These are phyloP conservation scores for Chymomyza amoena DNA, from an alignment of 2,888 invertebrate species.

Conservation along the genomic window DNA sequence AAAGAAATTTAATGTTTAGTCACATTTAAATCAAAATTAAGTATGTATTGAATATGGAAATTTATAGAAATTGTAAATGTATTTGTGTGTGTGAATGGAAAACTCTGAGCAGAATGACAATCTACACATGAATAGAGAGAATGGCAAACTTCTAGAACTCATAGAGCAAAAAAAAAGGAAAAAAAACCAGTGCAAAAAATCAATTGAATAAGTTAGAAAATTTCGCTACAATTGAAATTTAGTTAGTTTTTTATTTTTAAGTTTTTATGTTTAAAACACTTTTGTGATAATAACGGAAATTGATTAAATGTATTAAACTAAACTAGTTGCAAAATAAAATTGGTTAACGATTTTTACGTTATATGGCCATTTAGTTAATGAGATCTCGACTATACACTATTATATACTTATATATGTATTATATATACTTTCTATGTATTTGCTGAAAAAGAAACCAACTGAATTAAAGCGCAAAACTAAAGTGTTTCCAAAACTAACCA, in stretches of 20 bases:
- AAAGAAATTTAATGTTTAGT: background rate
- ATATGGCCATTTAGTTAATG: conserved; percentile 39
- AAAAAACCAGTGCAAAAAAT: background rate
- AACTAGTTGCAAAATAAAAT: conserved; percentile 40
- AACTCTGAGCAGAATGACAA: conserved; percentile 62
- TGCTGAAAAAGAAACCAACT: conserved; percentile 61
- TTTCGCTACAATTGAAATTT: conserved; percentile 15
- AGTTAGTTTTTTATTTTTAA: conserved; percentile 41
- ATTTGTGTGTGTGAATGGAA: conserved; percentile 32
- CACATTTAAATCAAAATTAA: background rate
- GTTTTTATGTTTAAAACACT: conserved; percentile 58
- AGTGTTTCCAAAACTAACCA: conserved; percentile 20
- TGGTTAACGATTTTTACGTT: conserved; percentile 43
- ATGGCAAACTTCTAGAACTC: background rate
- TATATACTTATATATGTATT: conserved; percentile 2
- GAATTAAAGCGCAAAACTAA: conserved; percentile 51
- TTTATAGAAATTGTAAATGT: conserved; percentile 1
- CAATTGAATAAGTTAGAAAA: background rate
- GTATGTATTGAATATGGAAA: background rate
- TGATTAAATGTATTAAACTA: conserved; percentile 30
- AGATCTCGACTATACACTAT: conserved; percentile 38
- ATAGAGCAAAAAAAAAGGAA: background rate
- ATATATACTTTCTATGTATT: conserved; percentile 63
- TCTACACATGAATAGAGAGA: conserved; percentile 39
- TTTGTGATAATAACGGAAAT: conserved; percentile 65